Base-by-base conservation (phyloP, 2,888 invertebrate species). In the Gandaritis pyraliata region DNA sequence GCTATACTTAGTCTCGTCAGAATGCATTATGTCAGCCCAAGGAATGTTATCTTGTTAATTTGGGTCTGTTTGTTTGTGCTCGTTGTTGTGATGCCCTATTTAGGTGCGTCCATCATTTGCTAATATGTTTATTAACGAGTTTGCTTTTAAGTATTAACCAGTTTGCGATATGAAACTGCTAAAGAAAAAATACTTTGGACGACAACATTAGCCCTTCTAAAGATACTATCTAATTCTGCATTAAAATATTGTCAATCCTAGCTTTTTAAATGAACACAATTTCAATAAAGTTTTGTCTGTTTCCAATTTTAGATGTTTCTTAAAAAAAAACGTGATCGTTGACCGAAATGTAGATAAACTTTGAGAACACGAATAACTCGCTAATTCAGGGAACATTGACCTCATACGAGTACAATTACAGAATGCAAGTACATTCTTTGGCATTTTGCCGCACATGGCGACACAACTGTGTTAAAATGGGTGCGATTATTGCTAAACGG, bases 31-130 rank as follows among this genome's bases (percentile, higher is more conserved):
- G 41, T 41, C 47, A 64, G 57, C 47, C 52, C 45, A 63, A 64
- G 66, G 73, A 75, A 74, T 72, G 73, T 74, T 67, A 73, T 80
- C 80, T 74, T 59, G 64, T 64, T 69, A 69, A 70, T 66, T 62
- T 64, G 59, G 66, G 70, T 73, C 58, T 79, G 79, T 80, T 80
- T 77, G 75, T 76, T 65, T 77, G 78, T 72, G 68, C 80, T 52
- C 69, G 69, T 77, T 80, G 74, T 64, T 66, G 52, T 66, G 16
- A 16, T 43, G 67, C 58, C 63, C 70, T 64, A 69, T 64, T 69
- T 47, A 47, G n/a, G 18, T 13, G 6, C 8, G 30, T 47, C 58
- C 36, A 51, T 43, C 59, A 59, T 54, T 59, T 65, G 60, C 57
- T 69, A 59, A 63, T 64, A 47, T 57, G 33, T 58, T 53, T 63